These are phyloP conservation scores for Heterodera schachtii DNA, from an alignment of 1,140 invertebrate genomes.

Conservation along the genomic window DNA sequence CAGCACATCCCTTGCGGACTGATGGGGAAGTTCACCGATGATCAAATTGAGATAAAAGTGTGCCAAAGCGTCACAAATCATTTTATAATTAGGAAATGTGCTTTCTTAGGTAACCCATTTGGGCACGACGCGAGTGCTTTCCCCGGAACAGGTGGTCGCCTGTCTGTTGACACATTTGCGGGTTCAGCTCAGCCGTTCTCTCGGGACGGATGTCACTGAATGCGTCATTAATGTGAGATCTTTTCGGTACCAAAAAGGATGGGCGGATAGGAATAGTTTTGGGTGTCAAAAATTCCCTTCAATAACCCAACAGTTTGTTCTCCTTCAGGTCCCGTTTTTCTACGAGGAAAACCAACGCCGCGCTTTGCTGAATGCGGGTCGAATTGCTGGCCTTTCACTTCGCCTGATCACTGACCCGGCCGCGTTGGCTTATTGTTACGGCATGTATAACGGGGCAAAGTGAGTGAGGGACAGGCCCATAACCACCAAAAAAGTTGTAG, in stretches of 20 bases:
- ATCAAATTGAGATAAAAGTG: conserved; percentile 20
- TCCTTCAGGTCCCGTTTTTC: conserved; percentile 21
- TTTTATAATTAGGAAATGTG: not conserved
- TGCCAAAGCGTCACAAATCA: not conserved
- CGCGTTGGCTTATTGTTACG: conserved; percentile 25
- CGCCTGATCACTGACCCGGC: conserved; percentile 21
- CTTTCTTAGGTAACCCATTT: conserved; percentile 77
- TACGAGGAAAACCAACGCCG: conserved; percentile 19
- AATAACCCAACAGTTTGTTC: not conserved
- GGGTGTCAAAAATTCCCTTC: not conserved
- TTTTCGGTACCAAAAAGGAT: no score
- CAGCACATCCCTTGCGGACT: conserved; percentile 15
- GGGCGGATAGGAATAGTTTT: no score
- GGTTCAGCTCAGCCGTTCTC: conserved; percentile 81
- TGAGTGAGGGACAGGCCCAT: not conserved
- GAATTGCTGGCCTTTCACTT: conserved; percentile 23
- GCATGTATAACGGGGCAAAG: conserved; percentile 27
- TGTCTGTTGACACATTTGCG: conserved; percentile 97
- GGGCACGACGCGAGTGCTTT: conserved; percentile 81
- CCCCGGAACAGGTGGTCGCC: conserved; percentile 90
- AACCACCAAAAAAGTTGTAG: not conserved
- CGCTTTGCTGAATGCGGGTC: conserved; percentile 10
- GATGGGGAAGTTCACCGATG: conserved; percentile 9
- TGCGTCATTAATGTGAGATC: conserved; percentile 82
- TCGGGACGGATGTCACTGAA: conserved; percentile 79